Conservation (phyloP, 1,140 invertebrate genomes). For the Macrobrachium nipponense region DNA sequence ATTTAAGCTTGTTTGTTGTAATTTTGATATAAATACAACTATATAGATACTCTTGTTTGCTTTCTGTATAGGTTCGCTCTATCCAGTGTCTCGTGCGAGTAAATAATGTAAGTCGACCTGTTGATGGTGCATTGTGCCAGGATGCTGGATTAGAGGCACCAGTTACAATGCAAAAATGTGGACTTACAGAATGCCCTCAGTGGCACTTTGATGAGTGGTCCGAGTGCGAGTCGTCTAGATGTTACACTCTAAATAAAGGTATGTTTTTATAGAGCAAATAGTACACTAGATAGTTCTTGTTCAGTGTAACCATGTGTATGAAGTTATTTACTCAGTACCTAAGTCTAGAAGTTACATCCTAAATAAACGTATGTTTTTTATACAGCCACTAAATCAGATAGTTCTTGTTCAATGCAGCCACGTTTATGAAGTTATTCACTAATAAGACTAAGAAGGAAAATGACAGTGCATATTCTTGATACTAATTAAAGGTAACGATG, state of each 20-base stretch:
- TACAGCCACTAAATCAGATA: too few species aligned
- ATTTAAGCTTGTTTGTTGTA: too few species aligned
- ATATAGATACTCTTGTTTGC: background rate
- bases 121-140: constrained; percentile 78
- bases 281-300: background rate
- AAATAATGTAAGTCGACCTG: constrained; percentile 72
- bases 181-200: constrained; percentile 77
- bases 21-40: too few species aligned
- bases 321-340: too few species aligned
- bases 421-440: too few species aligned
- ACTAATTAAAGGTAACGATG: too few species aligned
- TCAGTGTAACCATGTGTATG: too few species aligned
- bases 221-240: constrained; percentile 77
- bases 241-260: constrained; percentile 82
- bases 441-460: too few species aligned
- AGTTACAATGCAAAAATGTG: constrained; percentile 77
- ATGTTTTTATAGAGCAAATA: too few species aligned
- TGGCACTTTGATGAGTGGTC: constrained; percentile 82
- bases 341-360: constrained; percentile 79
- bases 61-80: constrained; percentile 74
- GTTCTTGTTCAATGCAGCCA: background rate
- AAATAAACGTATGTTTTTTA: constrained; percentile 74
- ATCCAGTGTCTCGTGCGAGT: constrained; percentile 77
- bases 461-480: too few species aligned
- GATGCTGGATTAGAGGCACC: constrained; percentile 78